These are phyloP conservation scores for Chunga burmeisteri DNA, from an alignment of 2,113 vertebrate species.

Conservation along the genomic window DNA sequence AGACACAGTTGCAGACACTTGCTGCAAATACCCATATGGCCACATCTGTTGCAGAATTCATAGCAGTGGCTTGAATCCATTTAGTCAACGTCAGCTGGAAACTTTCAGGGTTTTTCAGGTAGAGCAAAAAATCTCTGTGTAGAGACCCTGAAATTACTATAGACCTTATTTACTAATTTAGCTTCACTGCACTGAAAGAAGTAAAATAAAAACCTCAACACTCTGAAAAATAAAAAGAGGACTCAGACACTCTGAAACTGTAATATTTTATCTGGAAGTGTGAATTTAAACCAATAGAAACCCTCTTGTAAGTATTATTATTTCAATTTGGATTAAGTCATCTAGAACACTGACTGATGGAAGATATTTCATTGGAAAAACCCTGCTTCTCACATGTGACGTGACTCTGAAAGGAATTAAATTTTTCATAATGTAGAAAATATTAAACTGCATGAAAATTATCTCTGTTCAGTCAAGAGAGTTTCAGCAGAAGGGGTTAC, in stretches of 20 bases:
- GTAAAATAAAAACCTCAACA: neutral
- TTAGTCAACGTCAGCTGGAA: neutral
- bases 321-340: neutral
- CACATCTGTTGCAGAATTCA: neutral
- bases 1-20: neutral
- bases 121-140: neutral
- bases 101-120: neutral
- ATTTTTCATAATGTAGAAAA: conserved; percentile 10
- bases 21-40: neutral
- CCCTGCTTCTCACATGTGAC: neutral
- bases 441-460: neutral
- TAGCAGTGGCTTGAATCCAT: neutral
- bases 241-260: neutral
- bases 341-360: neutral
- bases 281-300: neutral
- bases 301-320: neutral
- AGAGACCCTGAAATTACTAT: neutral
- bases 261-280: neutral
- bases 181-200: neutral
- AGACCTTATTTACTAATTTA: neutral
- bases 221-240: neutral
- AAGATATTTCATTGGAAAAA: neutral
- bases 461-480: neutral
- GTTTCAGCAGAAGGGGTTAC: neutral
- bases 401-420: neutral